These are phyloP conservation scores for Sesia apiformis DNA, from an alignment of 2,888 invertebrate genomes.

Conservation along the genomic window DNA sequence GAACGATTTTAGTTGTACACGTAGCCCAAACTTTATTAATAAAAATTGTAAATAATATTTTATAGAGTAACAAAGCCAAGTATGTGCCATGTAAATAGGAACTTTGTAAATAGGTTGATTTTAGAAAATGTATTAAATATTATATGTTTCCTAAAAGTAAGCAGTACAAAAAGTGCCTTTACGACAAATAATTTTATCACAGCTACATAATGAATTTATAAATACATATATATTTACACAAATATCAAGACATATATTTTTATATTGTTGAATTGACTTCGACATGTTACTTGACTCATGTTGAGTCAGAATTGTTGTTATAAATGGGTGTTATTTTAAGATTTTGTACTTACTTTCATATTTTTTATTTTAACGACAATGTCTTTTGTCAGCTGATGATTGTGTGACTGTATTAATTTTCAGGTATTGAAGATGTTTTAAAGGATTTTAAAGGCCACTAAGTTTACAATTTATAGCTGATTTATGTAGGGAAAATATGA, in stretches of 20 bases:
- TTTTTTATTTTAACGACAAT: constrained; percentile 2
- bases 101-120: constrained; percentile 15
- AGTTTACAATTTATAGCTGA: too few relatives aligned
- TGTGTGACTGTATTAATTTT: too few relatives aligned
- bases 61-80: constrained; percentile 34
- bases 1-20: constrained; percentile 1
- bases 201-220: too few relatives aligned
- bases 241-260: background rate
- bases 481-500: too few relatives aligned
- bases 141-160: constrained; percentile 5
- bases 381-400: too few relatives aligned
- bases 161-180: too few relatives aligned
- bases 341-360: constrained; percentile 6
- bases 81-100: constrained; percentile 58
- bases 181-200: too few relatives aligned
- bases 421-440: too few relatives aligned
- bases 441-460: too few relatives aligned
- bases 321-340: constrained; percentile 15
- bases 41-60: constrained; percentile 5
- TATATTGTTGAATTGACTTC: constrained; percentile 39
- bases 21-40: background rate
- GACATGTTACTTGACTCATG: constrained; percentile 52
- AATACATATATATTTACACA: too few relatives aligned
- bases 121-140: constrained; percentile 7
- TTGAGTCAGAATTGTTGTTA: constrained; percentile 44